These are phyloP conservation scores for Hetaerina titia DNA, from an alignment of 2,888 invertebrate genomes.

Conservation along the genomic window DNA sequence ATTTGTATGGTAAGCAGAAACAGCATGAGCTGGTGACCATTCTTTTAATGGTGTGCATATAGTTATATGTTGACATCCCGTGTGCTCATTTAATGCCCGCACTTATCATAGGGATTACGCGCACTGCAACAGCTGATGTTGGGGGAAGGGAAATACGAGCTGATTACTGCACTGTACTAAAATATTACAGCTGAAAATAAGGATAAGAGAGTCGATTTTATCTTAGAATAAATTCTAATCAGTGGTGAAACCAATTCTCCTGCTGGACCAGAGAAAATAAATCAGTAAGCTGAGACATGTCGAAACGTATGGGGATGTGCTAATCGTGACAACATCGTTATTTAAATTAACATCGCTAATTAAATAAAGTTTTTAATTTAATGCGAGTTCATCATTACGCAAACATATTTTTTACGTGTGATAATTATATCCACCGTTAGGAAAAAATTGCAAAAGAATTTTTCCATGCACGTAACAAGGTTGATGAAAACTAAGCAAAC, in stretches of 20 bases:
- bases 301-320: no score
- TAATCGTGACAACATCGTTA: no score
- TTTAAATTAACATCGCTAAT: no score
- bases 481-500: no score
- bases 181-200: background rate
- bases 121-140: background rate
- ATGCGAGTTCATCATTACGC: no score
- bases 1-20: background rate
- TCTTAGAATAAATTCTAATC: background rate
- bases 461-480: no score
- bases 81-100: background rate
- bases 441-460: no score
- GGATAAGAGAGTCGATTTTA: background rate
- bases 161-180: background rate
- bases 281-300: background rate
- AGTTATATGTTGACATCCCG: background rate
- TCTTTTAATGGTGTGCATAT: background rate
- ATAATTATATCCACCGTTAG: no score
- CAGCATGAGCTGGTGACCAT: background rate
- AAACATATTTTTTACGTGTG: no score
- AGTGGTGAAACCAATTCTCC: background rate
- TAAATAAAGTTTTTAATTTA: no score
- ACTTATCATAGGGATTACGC: background rate
- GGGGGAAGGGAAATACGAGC: background rate
- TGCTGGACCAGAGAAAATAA: background rate